Evolutionary conservation across 2,113 vertebrate species (phyloP).

Genomic region (Nycticryphes semicollaris): DNA sequence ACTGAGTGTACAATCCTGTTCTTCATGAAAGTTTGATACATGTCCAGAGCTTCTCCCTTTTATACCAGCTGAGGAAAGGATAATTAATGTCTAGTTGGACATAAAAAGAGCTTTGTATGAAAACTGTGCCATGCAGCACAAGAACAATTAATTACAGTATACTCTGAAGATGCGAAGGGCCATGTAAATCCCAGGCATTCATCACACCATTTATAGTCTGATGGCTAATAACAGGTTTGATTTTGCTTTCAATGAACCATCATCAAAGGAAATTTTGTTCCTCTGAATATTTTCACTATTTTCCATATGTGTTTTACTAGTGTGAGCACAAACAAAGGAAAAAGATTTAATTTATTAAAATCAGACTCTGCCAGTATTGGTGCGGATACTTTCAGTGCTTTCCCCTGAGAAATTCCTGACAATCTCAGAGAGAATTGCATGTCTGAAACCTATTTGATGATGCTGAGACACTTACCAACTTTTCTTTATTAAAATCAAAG

Average conservation of each 20-base stretch:
- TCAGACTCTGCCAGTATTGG: not conserved
- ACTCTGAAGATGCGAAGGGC: not conserved
- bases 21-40: not conserved
- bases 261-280: not conserved
- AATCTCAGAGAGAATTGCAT: not conserved
- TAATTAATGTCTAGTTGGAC: not conserved
- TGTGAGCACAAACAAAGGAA: not conserved
- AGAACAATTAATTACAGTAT: slow-evolving; percentile 10
- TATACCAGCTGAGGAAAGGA: not conserved
- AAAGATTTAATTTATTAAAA: not conserved
- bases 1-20: not conserved
- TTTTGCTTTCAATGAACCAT: slow-evolving; percentile 13
- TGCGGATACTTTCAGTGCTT: not conserved
- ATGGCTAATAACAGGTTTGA: slow-evolving; percentile 6
- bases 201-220: not conserved
- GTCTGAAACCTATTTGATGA: not conserved
- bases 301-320: not conserved
- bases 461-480: not conserved
- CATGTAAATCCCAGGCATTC: not conserved
- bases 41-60: not conserved
- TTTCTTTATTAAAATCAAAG: not conserved
- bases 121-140: not conserved
- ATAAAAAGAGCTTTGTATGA: not conserved
- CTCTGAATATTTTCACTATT: not conserved
- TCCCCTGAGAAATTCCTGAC: not conserved